Percentiles rank a stretch among this genome's conserved stretches.
phyloP scores from a whole-genome alignment of 2,888 invertebrate genomes.

The Campopleginae sp. region DNA sequence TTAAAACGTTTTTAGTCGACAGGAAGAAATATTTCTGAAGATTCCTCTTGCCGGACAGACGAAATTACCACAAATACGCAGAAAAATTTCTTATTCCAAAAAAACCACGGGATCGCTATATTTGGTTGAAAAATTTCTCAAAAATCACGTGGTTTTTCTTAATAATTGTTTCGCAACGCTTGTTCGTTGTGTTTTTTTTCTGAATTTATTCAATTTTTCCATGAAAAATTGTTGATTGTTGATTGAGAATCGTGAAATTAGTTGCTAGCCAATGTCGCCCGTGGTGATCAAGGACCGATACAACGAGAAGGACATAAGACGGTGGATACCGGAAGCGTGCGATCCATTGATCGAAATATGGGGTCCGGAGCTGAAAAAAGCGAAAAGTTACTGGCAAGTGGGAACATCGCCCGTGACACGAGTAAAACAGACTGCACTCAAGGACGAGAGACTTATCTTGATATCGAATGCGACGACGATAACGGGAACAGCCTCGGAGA shows the following conservation, averaged over 20 bases:
- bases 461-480: conserved; percentile 30
- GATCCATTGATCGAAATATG: conserved; percentile 34
- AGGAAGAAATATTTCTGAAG: too few species aligned
- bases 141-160: too few species aligned
- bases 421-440: conserved; percentile 31
- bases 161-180: too few species aligned
- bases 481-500: conserved; percentile 40
- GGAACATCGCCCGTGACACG: conserved; percentile 38
- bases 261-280: not conserved
- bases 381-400: conserved; percentile 49
- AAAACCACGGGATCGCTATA: too few species aligned
- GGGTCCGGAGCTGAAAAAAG: conserved; percentile 35
- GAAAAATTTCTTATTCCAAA: too few species aligned
- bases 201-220: too few species aligned
- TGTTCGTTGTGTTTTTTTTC: too few species aligned
- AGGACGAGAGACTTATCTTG: not conserved
- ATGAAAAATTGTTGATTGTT: not conserved
- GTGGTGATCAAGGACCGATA: not conserved
- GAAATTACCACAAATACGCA: too few species aligned
- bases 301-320: conserved; percentile 1
- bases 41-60: too few species aligned
- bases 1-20: too few species aligned
- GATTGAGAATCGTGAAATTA: not conserved
- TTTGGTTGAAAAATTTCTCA: too few species aligned
- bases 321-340: conserved; percentile 37